Conservation (phyloP, 2,797 vertebrate genomes). For the Sebastes melanostomus region DNA sequence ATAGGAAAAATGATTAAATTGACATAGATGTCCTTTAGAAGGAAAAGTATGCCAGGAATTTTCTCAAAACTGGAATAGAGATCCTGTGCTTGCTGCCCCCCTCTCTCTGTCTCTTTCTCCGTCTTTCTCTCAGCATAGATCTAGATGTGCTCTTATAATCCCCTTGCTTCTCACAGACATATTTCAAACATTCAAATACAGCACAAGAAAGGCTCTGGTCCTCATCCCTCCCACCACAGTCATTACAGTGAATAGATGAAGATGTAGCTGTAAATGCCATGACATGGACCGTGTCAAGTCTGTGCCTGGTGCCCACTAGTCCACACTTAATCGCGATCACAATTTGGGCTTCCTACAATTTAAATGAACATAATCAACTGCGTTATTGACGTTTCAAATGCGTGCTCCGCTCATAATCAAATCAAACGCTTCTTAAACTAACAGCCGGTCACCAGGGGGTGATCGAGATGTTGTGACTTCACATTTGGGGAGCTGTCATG, state of each 20-base stretch:
- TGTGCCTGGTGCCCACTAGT: not conserved
- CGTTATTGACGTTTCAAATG: too few species aligned
- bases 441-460: too few species aligned
- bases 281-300: not conserved
- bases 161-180: conserved; percentile 7
- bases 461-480: too few species aligned
- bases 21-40: conserved; percentile 56
- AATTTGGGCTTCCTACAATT: too few species aligned
- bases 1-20: conserved; percentile 48
- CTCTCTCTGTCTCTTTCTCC: not conserved
- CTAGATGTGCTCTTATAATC: not conserved
- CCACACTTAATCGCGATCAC: too few species aligned
- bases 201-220: conserved; percentile 1
- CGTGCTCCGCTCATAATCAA: too few species aligned
- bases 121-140: conserved; percentile 7
- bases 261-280: not conserved
- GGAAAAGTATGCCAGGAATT: conserved; percentile 62
- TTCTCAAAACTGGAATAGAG: conserved; percentile 47
- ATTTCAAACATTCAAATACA: conserved; percentile 21
- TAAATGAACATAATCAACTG: too few species aligned
- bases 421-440: too few species aligned
- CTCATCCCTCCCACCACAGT: not conserved
- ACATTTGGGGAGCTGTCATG: too few species aligned
- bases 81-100: not conserved
- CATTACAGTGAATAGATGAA: not conserved